Base-by-base conservation (phyloP, 2,888 invertebrate genomes). In the Ichneumoninae sp. region DNA sequence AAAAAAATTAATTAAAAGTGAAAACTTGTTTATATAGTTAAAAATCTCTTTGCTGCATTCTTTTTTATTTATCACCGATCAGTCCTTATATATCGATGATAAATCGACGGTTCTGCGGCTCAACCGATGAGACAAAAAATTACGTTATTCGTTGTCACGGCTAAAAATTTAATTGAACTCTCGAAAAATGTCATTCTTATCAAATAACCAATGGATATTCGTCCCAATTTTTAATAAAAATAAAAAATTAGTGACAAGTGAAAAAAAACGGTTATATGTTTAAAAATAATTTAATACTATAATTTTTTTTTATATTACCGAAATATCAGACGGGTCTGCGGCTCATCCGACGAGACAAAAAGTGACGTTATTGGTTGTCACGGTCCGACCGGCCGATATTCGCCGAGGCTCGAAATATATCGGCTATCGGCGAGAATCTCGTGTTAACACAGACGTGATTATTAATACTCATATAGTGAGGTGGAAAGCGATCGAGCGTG, bases 401-500 rank as follows among this genome's bases (percentile, higher is more conserved):
- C 22, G 22, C 10, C 26, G 26, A 8, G 40, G 40, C 10, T 63
- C 63, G 47, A 74, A 74, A 33, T 44, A 63, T 63, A 74, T 74
- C 60, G 74, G 44, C 60, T 30, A 47, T 30, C 60, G 6, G 47
- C n/a, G n/a, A 13, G 60, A 74, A 63, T 74, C 26, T 47, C 74
- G 60, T 74, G 74, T 74, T 74, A 74, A 74, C 74, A 74, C 74
- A n/a, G 63, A 69, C 60, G 22, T 44, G 75, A 75, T 81, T 63
- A 69, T 75, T 52, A 68, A 81, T 16, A 70, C 69, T 63, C 52
- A 75, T 63, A 70, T 81, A 57, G 76, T 44, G 71, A 73, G 73
- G 8, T 65, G 19, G 60, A 52, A 69, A 69, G 76, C 65, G 65
- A 65, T 70, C 52, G 82, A 44, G 82, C 82, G 82, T 77, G 76